phyloP scores from a whole-genome alignment of 1,140 invertebrate species.

The Theocolax elegans region DNA sequence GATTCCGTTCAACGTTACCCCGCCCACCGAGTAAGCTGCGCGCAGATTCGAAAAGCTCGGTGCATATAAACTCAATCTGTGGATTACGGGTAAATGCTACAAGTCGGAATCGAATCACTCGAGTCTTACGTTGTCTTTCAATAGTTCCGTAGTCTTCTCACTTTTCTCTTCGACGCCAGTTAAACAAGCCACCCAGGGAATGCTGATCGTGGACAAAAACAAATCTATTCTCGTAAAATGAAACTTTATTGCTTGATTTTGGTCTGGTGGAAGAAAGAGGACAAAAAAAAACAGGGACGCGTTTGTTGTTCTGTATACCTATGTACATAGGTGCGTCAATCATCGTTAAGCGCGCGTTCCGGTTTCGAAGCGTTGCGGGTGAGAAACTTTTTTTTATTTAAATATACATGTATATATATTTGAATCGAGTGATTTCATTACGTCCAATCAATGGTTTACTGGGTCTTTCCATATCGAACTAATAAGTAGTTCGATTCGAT shows the following conservation, averaged over 20 bases:
- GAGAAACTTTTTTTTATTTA: no score
- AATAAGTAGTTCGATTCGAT: no score
- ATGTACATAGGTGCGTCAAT: no score
- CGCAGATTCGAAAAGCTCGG: not conserved
- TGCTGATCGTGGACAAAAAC: constrained; percentile 16
- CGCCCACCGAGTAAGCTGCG: no score
- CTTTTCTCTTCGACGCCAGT: constrained; percentile 20
- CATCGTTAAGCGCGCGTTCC: no score
- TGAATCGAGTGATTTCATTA: no score
- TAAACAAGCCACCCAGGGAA: constrained; percentile 33
- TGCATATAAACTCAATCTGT: constrained; percentile 6
- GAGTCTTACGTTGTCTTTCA: constrained; percentile 15
- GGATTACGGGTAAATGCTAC: not conserved
- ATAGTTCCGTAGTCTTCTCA: constrained; percentile 18
- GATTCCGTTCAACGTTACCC: no score
- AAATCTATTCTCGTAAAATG: constrained; percentile 18
- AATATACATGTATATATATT: no score
- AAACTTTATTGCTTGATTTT: constrained; percentile 12
- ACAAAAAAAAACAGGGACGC: not conserved
- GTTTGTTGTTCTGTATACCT: no score
- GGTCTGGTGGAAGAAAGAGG: not conserved
- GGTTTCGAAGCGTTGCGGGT: no score
- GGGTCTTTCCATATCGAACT: no score
- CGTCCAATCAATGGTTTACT: no score
- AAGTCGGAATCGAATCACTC: not conserved